Conservation (phyloP, 2,888 invertebrate genomes). For the Dolichopus griseipennis region DNA sequence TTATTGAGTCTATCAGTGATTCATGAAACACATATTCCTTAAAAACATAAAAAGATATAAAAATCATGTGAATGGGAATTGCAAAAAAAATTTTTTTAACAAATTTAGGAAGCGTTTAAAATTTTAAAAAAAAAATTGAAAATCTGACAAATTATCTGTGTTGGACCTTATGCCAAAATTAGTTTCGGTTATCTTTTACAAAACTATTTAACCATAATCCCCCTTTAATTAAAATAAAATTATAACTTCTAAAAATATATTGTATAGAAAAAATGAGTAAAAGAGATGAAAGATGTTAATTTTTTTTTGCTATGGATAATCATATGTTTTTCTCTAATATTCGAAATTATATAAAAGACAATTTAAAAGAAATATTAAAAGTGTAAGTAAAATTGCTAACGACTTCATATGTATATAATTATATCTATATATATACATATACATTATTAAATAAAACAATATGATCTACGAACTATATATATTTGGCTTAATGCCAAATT, state of each 20-base stretch:
- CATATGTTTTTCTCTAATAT: background rate
- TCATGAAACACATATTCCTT: too few species aligned
- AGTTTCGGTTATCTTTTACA: background rate
- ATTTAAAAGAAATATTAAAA: too few species aligned
- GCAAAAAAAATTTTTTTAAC: background rate
- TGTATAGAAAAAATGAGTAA: too few species aligned
- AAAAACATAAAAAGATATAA: too few species aligned
- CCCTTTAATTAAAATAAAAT: background rate
- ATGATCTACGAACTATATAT: background rate
- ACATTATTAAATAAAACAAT: too few species aligned
- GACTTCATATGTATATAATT: too few species aligned
- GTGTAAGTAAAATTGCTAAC: too few species aligned
- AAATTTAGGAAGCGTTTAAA: background rate
- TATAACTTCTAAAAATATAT: background rate
- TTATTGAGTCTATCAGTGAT: too few species aligned
- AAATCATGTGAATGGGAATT: too few species aligned
- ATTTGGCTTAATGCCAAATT: background rate
- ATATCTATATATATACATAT: too few species aligned
- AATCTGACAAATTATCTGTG: slow-evolving; percentile 3
- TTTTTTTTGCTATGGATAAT: background rate
- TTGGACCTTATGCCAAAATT: background rate
- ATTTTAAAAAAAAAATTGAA: background rate
- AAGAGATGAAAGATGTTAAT: too few species aligned
- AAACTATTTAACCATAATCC: slow-evolving; percentile 4
- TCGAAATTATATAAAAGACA: background rate